A percentile compares a stretch with the other conserved stretches of the same genome.
These are phyloP conservation scores for Drosophila lini DNA, from an alignment of 1,140 invertebrate species.

Conservation along the genomic window DNA sequence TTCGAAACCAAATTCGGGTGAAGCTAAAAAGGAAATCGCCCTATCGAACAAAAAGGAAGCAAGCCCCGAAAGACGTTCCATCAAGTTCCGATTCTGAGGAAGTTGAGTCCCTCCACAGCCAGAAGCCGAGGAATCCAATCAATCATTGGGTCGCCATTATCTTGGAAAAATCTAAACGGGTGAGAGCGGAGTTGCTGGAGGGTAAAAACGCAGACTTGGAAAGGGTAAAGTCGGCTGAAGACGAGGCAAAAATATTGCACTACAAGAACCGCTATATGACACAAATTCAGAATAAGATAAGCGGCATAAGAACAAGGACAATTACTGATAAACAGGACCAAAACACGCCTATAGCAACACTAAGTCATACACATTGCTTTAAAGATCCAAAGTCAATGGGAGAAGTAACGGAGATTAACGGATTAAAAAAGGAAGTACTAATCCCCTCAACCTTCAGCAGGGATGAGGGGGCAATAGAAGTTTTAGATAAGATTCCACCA, in stretches of 20 bases:
- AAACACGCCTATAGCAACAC: not conserved
- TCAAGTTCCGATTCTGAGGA: not conserved
- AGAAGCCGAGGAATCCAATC: not conserved
- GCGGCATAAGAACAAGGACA: not conserved
- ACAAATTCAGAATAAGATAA: not conserved
- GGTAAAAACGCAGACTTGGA: conserved; percentile 7
- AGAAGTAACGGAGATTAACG: not conserved
- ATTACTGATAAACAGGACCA: not conserved
- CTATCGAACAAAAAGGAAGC: not conserved
- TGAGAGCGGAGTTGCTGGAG: conserved; percentile 2
- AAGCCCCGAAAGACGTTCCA: not conserved
- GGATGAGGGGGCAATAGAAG: not conserved
- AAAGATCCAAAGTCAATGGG: not conserved
- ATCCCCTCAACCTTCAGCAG: too few relatives aligned
- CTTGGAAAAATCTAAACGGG: not conserved
- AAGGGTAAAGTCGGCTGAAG: not conserved
- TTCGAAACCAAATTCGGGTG: not conserved
- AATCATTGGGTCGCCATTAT: conserved; percentile 1
- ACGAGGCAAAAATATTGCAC: not conserved
- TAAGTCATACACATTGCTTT: not conserved
- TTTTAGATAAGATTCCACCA: not conserved
- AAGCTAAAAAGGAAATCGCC: not conserved
- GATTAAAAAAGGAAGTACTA: not conserved
- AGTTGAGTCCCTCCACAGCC: not conserved
- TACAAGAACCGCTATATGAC: not conserved